Base-by-base conservation (phyloP, 2,888 invertebrate genomes). In the Rhingia campestris region DNA sequence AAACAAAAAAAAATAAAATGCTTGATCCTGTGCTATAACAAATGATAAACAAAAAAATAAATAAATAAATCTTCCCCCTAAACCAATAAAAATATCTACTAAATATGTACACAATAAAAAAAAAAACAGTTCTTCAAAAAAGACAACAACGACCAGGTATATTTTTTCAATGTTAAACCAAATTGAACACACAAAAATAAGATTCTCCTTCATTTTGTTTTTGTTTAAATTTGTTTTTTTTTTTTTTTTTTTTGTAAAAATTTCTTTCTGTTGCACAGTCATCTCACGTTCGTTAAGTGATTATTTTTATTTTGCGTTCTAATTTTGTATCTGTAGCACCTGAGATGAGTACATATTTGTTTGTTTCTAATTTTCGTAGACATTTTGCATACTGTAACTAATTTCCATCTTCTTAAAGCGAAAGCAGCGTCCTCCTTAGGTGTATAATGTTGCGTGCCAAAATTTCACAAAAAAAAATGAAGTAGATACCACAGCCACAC, bases 111-210 rank as follows among this genome's bases (percentile, higher is more conserved):
- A 67, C 49, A 77, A 56, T 12, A 41, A 80, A 67, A 66, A 74
- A 73, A 61, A 58, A 80, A 70, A 81, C 49, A 90, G 90, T 88
- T 90, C 90, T 88, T 90, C 91, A 88, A 91, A 91, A 91, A 91
- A 91, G 89, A 91, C 91, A 87, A 91, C 91, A 89, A 91, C 90
- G 87, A 91, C 89, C 90, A 91, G 90, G 90, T 90, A 90, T 22
- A 22, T 22, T 87, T 86, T 87, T 75, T 47, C 32, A 80, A 70
- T 61, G 69, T 70, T 67, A 49, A 49, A 12, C n/a, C 4, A 53
- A 35, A 33, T 63, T 22, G 54, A 43, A 58, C 12, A 58, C 58
- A 67, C 22, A 53, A 53, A 58, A 64, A 45, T 12, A 35, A 59
- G 63, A n/a, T 35, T 9, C 22, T 51, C 30, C 35, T 22, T 22